These are phyloP conservation scores for Brevimyrus niger DNA, from an alignment of 2,113 vertebrate species.

Conservation along the genomic window DNA sequence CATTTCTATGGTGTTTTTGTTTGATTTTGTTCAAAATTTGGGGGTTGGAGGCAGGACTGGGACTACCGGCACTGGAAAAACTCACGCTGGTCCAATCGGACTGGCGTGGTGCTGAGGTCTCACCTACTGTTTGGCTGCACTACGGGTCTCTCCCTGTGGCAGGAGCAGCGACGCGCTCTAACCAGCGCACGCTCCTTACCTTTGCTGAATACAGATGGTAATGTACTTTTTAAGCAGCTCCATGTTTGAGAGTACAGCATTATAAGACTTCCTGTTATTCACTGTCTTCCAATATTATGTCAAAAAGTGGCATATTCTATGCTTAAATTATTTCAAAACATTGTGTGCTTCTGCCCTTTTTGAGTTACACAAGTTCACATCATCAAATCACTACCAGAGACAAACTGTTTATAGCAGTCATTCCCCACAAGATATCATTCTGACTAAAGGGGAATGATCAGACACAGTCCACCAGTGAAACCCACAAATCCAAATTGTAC, in stretches of 20 bases:
- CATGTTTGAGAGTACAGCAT: not conserved
- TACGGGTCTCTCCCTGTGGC: too few relatives aligned
- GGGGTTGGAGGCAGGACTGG: too few relatives aligned
- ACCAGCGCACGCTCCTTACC: too few relatives aligned
- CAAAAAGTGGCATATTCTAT: not conserved
- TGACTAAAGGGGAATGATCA: not conserved
- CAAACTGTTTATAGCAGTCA: not conserved
- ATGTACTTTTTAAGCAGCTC: not conserved
- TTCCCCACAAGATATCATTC: not conserved
- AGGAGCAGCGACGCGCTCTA: too few relatives aligned
- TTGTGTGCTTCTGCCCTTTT: not conserved
- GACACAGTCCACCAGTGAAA: not conserved
- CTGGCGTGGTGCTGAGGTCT: too few relatives aligned
- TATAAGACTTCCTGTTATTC: not conserved
- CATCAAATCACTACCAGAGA: not conserved
- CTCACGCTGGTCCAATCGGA: too few relatives aligned
- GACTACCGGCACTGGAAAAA: too few relatives aligned
- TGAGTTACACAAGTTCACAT: not conserved
- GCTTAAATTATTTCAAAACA: not conserved
- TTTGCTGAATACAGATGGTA: not conserved
- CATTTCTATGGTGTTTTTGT: not conserved
- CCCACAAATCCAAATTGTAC: not conserved
- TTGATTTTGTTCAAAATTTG: too few relatives aligned
- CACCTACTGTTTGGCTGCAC: too few relatives aligned
- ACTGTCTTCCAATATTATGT: not conserved